These are phyloP conservation scores for Dreissena rostriformis DNA, from an alignment of 1,140 invertebrate species.

Conservation along the genomic window DNA sequence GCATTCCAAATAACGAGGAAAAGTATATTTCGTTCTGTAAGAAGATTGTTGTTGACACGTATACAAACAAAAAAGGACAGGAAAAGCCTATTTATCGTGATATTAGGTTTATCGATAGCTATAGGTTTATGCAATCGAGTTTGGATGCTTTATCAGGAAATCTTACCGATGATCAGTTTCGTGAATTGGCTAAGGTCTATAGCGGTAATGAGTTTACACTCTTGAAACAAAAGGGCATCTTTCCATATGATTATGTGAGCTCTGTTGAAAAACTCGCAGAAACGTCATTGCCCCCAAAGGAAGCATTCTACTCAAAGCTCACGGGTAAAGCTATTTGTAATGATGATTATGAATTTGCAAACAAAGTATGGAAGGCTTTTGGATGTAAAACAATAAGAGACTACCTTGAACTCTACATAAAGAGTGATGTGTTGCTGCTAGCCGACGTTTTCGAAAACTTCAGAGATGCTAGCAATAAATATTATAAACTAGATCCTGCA, in stretches of 20 bases:
- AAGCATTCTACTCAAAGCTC: constrained; percentile 39
- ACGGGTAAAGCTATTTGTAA: constrained; percentile 41
- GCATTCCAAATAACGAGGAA: constrained; percentile 80
- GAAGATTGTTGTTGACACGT: constrained; percentile 36
- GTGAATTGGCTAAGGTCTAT: neutral
- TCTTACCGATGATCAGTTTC: neutral
- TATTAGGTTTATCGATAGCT: neutral
- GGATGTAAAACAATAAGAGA: constrained; percentile 76
- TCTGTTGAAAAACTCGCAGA: constrained; percentile 41
- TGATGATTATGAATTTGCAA: constrained; percentile 67
- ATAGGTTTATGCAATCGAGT: constrained; percentile 14
- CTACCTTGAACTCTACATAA: constrained; percentile 80
- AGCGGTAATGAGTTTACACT: constrained; percentile 5
- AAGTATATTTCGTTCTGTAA: constrained; percentile 61
- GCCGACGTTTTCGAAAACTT: constrained; percentile 83
- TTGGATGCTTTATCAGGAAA: constrained; percentile 10
- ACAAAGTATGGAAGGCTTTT: constrained; percentile 70
- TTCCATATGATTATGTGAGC: constrained; percentile 70
- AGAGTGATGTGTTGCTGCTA: constrained; percentile 60
- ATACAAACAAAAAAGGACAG: neutral
- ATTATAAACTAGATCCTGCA: constrained; percentile 67
- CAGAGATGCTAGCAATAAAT: constrained; percentile 56
- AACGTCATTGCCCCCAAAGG: constrained; percentile 31
- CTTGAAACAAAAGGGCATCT: constrained; percentile 65
- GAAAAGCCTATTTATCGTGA: neutral